Percentiles rank a stretch among this genome's conserved stretches.
Evolutionary conservation across 2,888 invertebrate species (phyloP).

Genomic region (Helicoverpa assulta): DNA sequence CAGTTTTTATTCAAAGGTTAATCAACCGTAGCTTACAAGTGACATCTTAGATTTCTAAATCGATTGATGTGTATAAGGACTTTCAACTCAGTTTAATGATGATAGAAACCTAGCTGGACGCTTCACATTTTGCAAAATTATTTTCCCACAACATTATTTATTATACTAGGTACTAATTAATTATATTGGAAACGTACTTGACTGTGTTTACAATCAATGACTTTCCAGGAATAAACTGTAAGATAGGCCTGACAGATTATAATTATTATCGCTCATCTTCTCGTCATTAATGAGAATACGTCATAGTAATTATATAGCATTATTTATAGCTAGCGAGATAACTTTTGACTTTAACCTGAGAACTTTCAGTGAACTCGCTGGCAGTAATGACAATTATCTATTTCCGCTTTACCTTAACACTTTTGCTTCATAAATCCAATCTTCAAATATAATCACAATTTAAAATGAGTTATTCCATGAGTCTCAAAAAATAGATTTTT

Average conservation of each 20-base stretch:
- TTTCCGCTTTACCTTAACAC: conserved; percentile 28
- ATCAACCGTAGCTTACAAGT: not conserved
- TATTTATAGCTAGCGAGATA: conserved; percentile 41
- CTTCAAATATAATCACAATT: no score
- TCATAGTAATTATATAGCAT: conserved; percentile 40
- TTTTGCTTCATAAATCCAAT: not conserved
- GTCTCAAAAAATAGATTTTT: no score
- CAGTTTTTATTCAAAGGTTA: not conserved
- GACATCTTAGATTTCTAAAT: not conserved
- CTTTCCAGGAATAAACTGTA: conserved; percentile 36
- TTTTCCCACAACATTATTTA: conserved; percentile 1
- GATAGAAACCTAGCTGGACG: not conserved
- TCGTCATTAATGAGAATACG: conserved; percentile 24
- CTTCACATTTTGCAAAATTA: not conserved
- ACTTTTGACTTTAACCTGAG: conserved; percentile 41
- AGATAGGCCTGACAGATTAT: conserved; percentile 36
- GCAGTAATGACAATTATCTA: conserved; percentile 31
- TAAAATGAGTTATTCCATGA: no score
- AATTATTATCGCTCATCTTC: conserved; percentile 24
- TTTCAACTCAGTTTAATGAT: not conserved
- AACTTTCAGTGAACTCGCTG: conserved; percentile 33
- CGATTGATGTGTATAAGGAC: not conserved
- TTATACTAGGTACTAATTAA: conserved; percentile 9
- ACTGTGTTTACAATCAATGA: conserved; percentile 32
- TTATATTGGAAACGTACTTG: conserved; percentile 17